Evolutionary conservation across 2,113 vertebrate species (phyloP).

Genomic region (Trinectes maculatus): DNA sequence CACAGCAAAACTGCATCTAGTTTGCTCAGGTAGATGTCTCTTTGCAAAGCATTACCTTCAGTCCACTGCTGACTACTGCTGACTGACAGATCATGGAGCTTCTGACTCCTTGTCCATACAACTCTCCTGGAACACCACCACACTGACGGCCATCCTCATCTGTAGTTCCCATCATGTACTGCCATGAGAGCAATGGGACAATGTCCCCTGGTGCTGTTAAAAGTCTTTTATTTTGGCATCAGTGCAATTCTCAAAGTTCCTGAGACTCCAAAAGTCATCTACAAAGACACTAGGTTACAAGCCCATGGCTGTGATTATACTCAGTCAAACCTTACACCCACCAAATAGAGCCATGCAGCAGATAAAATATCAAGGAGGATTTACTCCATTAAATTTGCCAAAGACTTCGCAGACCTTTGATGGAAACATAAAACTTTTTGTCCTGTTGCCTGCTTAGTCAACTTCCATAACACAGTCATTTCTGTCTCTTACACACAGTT

Average conservation of each 20-base stretch:
- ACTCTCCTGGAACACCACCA: background rate
- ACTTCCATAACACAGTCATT: background rate
- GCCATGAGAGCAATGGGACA: slow-evolving; percentile 10
- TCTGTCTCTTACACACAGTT: background rate
- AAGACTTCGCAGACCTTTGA: background rate
- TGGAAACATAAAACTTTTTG: background rate
- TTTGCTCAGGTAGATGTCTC: no score
- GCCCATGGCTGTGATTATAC: slow-evolving; percentile 1
- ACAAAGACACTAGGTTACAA: background rate
- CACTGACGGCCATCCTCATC: background rate
- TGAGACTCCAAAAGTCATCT: slow-evolving; percentile 33
- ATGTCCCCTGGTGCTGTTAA: slow-evolving; percentile 9
- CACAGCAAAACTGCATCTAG: no score
- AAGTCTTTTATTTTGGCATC: slow-evolving; percentile 33
- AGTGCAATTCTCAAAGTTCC: slow-evolving; percentile 16
- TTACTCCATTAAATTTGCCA: background rate
- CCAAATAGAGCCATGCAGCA: slow-evolving; percentile 4
- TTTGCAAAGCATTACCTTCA: no score
- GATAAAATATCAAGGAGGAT: background rate
- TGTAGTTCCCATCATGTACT: background rate
- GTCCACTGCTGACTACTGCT: no score
- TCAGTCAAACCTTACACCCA: slow-evolving; percentile 18
- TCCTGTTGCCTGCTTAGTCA: background rate
- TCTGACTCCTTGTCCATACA: no score
- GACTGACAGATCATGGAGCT: no score